These are phyloP conservation scores for Anodontia alba DNA, from an alignment of 2,888 invertebrate genomes.

Conservation along the genomic window DNA sequence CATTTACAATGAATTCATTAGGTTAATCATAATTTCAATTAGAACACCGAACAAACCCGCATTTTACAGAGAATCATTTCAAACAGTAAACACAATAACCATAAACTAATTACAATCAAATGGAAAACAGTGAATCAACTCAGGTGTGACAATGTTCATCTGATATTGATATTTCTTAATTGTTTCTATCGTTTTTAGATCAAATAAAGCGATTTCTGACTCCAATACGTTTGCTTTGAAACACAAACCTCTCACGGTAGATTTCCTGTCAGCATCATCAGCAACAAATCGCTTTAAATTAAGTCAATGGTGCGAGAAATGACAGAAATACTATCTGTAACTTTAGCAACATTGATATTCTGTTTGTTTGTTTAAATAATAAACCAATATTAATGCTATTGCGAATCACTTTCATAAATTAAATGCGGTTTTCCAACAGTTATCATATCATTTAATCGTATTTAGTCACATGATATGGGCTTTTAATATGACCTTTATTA, in stretches of 20 bases:
- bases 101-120: constrained; percentile 15
- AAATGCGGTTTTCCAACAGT: background rate
- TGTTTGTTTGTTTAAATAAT: constrained; percentile 7
- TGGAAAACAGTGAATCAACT: background rate
- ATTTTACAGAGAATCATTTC: background rate
- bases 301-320: background rate
- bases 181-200: constrained; percentile 3
- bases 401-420: constrained; percentile 4
- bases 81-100: background rate
- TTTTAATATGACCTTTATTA: background rate
- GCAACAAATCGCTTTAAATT: background rate
- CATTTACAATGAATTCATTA: too few species aligned
- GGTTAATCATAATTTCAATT: too few species aligned
- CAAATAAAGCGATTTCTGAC: background rate
- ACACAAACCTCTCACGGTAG: background rate
- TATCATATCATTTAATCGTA: background rate
- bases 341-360: background rate
- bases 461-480: background rate
- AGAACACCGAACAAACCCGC: too few species aligned
- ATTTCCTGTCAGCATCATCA: background rate
- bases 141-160: background rate
- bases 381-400: background rate
- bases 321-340: background rate
- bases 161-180: constrained; percentile 7
- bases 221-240: constrained; percentile 2